A percentile compares a stretch with the other conserved stretches of the same genome.
These are phyloP conservation scores for Phytoseiulus persimilis DNA, from an alignment of 2,888 invertebrate genomes.

Conservation along the genomic window DNA sequence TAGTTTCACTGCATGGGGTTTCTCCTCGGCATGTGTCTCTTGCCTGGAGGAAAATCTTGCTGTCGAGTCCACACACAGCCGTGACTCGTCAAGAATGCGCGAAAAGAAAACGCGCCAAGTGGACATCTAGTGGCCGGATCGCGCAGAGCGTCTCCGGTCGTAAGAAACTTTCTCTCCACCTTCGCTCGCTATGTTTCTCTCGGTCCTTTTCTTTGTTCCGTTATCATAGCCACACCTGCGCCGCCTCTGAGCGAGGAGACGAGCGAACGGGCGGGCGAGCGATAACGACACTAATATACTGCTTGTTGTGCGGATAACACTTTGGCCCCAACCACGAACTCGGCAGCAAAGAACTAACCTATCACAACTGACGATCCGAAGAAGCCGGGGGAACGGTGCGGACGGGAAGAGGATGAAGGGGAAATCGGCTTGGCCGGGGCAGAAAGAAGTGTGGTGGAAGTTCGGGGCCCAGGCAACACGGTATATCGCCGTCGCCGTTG, in stretches of 20 bases:
- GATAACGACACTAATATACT: background rate
- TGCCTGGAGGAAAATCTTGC: too few relatives aligned
- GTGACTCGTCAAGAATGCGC: background rate
- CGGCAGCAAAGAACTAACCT: background rate
- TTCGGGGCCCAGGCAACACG: background rate
- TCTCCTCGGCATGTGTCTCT: too few relatives aligned
- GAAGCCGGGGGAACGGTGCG: background rate
- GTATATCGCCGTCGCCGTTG: too few relatives aligned
- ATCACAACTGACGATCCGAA: background rate
- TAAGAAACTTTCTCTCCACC: background rate
- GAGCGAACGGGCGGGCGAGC: background rate
- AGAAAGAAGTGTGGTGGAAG: background rate
- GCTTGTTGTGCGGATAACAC: background rate
- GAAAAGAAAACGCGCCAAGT: background rate
- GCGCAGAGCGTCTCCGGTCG: background rate
- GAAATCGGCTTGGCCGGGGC: background rate
- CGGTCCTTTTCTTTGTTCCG: background rate
- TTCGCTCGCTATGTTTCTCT: background rate
- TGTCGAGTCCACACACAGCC: too few relatives aligned
- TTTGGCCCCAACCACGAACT: slow-evolving; percentile 5
- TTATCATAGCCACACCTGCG: background rate
- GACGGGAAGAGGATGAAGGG: background rate
- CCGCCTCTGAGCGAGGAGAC: background rate
- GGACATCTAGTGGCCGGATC: background rate
- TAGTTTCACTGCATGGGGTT: too few relatives aligned